phyloP scores from a whole-genome alignment of 2,797 vertebrate species.

The Pristis pectinata region DNA sequence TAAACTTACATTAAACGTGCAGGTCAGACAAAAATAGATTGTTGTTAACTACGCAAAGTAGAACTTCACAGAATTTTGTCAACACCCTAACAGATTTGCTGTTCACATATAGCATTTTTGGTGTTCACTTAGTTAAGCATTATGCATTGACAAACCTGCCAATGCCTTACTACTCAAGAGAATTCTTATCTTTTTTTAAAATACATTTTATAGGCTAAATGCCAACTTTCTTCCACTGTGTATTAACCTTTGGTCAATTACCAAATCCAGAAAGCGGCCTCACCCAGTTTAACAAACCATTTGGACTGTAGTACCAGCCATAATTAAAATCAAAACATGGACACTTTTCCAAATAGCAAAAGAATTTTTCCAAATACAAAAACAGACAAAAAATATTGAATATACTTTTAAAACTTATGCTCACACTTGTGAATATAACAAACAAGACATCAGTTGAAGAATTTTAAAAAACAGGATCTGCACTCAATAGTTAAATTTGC shows the following conservation, averaged over 20 bases:
- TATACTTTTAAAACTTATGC: background rate
- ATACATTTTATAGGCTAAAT: background rate
- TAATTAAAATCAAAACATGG: background rate
- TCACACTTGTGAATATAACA: background rate
- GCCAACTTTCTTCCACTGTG: background rate
- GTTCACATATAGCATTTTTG: background rate
- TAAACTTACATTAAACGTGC: background rate
- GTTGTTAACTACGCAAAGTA: background rate
- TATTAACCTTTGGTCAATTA: background rate
- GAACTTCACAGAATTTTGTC: background rate
- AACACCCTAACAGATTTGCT: background rate
- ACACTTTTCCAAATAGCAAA: background rate
- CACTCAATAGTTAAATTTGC: background rate
- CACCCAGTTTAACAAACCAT: background rate
- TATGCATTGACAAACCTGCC: background rate
- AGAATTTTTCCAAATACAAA: no score
- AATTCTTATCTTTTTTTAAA: background rate
- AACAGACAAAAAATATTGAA: background rate
- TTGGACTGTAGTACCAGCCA: background rate
- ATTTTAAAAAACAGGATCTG: background rate
- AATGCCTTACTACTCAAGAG: background rate
- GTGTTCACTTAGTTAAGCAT: background rate
- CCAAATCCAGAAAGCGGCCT: background rate
- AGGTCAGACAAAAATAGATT: background rate
- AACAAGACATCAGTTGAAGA: background rate